phyloP scores from a whole-genome alignment of 2,888 invertebrate genomes.

The Gasteruption jaculator region DNA sequence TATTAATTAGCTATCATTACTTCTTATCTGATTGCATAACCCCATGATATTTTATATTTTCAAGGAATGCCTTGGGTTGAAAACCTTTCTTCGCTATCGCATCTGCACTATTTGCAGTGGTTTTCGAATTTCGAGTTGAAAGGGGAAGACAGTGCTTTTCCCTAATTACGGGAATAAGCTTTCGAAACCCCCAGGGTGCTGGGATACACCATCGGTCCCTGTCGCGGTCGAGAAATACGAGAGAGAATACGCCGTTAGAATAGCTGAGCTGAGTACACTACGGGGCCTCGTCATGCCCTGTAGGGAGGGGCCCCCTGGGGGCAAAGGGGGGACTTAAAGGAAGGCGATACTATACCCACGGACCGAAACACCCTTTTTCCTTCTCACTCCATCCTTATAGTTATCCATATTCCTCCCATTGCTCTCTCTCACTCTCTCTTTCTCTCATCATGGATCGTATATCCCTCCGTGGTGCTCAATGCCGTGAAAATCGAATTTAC shows the following conservation, averaged over 20 bases:
- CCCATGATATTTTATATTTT: too few species aligned
- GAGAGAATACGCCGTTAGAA: conserved; percentile 19
- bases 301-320: conserved; percentile 19
- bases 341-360: conserved; percentile 10
- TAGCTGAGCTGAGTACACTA: conserved; percentile 17
- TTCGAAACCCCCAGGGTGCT: too few species aligned
- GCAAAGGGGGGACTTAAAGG: conserved; percentile 21
- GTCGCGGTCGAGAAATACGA: too few species aligned
- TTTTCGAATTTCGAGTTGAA: too few species aligned
- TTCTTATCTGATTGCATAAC: too few species aligned
- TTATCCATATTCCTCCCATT: conserved; percentile 7
- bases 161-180: too few species aligned
- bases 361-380: conserved; percentile 21
- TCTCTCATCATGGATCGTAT: conserved; percentile 25
- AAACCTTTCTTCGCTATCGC: too few species aligned
- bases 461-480: conserved; percentile 32
- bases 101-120: too few species aligned
- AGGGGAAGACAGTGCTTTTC: too few species aligned
- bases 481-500: background rate
- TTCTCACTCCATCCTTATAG: conserved; percentile 22
- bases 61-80: too few species aligned
- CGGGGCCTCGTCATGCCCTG: conserved; percentile 20
- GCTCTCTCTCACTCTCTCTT: conserved; percentile 10
- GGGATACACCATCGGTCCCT: too few species aligned
- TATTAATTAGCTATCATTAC: too few species aligned